Conservation (phyloP, 2,797 vertebrate species). For the Melanotaenia nigrans region DNA sequence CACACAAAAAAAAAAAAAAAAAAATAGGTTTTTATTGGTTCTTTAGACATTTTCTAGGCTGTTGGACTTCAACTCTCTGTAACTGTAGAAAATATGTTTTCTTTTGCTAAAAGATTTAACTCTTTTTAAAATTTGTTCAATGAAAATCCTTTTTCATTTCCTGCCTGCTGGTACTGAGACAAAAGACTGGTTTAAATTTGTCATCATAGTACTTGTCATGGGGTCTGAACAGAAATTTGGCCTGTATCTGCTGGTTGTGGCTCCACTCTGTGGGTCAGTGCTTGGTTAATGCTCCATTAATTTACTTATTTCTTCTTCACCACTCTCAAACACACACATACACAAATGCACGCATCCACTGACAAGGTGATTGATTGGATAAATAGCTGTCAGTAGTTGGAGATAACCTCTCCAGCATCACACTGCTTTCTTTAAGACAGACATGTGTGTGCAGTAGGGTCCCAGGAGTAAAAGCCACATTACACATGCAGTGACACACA, state of each 20-base stretch:
- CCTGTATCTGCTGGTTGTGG: conserved; percentile 76
- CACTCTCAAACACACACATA: conserved; percentile 65
- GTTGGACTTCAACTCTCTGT: neutral
- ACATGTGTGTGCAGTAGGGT: conserved; percentile 44
- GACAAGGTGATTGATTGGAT: conserved; percentile 96
- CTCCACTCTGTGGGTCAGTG: conserved; percentile 95
- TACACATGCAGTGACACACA: conserved; percentile 58
- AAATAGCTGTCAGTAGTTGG: conserved; percentile 90
- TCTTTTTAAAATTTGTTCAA: neutral
- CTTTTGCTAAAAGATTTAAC: too few relatives aligned
- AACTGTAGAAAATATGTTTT: too few relatives aligned
- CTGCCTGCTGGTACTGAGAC: neutral
- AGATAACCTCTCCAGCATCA: conserved; percentile 77
- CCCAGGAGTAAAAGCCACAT: conserved; percentile 66
- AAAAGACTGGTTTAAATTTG: neutral
- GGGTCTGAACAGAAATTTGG: conserved; percentile 63
- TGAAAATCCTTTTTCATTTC: neutral
- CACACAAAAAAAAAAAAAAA: too few relatives aligned
- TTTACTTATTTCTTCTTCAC: conserved; percentile 94
- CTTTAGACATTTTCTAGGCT: neutral
- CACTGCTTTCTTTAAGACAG: conserved; percentile 55
- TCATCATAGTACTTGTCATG: conserved; percentile 3
- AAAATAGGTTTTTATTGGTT: too few relatives aligned
- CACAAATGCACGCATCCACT: conserved; percentile 77
- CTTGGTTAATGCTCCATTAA: conserved; percentile 99